These are phyloP conservation scores for Oceanites oceanicus DNA, from an alignment of 2,113 vertebrate genomes.

Conservation along the genomic window DNA sequence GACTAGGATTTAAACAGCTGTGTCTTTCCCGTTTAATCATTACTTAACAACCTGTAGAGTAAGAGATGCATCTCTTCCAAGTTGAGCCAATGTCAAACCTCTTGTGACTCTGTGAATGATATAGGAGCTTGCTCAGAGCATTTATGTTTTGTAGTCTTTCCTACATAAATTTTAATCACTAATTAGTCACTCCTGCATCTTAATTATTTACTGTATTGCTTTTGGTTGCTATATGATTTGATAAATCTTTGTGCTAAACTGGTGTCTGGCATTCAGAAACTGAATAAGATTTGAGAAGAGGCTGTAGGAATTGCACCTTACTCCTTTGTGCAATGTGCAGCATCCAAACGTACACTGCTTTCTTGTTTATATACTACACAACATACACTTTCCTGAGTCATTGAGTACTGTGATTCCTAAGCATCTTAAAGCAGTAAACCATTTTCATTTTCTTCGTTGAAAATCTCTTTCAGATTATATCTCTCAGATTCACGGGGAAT, in stretches of 20 bases:
- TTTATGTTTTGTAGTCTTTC: neutral
- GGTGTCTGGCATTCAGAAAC: neutral
- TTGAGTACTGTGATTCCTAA: neutral
- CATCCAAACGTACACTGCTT: accelerated
- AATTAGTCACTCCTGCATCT: neutral
- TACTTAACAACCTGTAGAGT: neutral
- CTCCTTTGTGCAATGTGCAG: neutral
- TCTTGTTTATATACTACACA: accelerated
- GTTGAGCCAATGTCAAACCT: neutral
- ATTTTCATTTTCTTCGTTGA: neutral
- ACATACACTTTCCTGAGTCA: neutral
- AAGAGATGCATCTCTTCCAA: neutral
- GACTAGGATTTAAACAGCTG: neutral
- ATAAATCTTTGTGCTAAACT: neutral
- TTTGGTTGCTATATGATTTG: neutral
- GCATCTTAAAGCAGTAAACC: neutral
- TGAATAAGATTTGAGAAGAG: neutral
- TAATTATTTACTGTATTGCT: neutral
- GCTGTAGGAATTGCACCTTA: neutral
- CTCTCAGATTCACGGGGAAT: neutral
- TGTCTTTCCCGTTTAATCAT: neutral
- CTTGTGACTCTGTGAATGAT: neutral
- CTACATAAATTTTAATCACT: neutral
- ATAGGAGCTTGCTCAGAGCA: neutral
- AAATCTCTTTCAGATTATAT: neutral